A percentile compares a stretch with the other conserved stretches of the same genome.
These are phyloP conservation scores for Syrrhaptes paradoxus DNA, from an alignment of 2,113 vertebrate genomes.

Conservation along the genomic window DNA sequence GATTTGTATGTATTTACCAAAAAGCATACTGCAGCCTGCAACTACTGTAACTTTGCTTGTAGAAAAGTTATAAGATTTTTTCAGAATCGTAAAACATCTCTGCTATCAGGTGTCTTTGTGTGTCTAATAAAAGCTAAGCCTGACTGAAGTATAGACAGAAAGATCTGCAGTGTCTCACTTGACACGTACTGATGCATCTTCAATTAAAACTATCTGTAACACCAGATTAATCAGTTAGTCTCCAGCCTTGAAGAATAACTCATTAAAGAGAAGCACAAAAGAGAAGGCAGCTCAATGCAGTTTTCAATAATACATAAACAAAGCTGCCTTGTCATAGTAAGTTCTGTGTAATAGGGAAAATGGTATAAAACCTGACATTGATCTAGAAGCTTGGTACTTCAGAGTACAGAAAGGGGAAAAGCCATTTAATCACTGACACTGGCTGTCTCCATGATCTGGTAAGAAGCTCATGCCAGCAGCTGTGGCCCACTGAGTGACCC, in stretches of 20 bases:
- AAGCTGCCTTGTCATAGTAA: background rate
- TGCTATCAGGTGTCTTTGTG: background rate
- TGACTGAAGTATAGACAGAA: background rate
- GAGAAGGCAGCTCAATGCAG: background rate
- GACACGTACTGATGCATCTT: background rate
- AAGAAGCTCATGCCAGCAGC: background rate
- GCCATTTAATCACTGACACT: background rate
- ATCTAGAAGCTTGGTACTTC: background rate
- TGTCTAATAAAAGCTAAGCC: background rate
- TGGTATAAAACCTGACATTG: background rate
- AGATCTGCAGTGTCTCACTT: background rate
- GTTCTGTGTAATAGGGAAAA: background rate
- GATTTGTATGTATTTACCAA: background rate
- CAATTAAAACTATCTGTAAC: background rate
- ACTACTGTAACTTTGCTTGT: background rate
- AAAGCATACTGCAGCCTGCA: background rate
- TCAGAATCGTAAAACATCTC: background rate
- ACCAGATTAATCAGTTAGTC: background rate
- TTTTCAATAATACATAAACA: slow-evolving; percentile 16
- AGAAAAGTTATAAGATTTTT: background rate
- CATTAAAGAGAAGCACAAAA: background rate
- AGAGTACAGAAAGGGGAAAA: background rate
- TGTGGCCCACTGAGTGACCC: background rate
- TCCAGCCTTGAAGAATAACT: background rate
- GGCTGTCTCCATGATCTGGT: background rate